Evolutionary conservation across 2,888 invertebrate genomes (phyloP).

Genomic region (Schrankia costaestrigalis): DNA sequence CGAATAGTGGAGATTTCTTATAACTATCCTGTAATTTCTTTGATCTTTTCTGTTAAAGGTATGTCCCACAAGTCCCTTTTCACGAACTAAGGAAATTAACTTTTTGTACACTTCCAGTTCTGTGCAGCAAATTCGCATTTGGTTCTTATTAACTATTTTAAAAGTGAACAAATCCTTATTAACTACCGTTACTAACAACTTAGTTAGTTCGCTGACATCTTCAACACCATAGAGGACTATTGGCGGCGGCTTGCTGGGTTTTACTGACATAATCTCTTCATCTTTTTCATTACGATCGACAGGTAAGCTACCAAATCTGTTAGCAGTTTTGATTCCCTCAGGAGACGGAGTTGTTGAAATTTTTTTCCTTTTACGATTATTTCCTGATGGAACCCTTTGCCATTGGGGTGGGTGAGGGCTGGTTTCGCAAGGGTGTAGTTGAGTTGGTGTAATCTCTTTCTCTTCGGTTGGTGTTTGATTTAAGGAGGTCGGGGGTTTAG

Average conservation of each 20-base stretch:
- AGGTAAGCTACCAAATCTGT: neutral
- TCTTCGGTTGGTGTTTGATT: no score
- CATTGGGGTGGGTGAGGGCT: neutral
- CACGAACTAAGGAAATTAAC: neutral
- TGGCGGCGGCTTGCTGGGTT: neutral
- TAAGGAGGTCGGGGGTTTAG: neutral
- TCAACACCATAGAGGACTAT: neutral
- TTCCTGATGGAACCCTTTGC: neutral
- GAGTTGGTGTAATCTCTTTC: no score
- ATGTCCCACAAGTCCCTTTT: slow-evolving; percentile 9
- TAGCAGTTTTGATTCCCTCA: neutral
- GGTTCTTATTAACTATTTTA: neutral
- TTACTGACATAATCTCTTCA: no score
- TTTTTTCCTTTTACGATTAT: neutral
- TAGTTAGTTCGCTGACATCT: neutral
- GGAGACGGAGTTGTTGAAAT: neutral
- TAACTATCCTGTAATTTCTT: slow-evolving; percentile 4
- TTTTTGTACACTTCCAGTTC: neutral
- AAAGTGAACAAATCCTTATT: neutral
- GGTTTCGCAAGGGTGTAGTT: no score
- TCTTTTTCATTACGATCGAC: neutral
- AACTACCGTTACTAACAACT: neutral
- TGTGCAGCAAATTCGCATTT: neutral
- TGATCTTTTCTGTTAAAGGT: slow-evolving; percentile 10
- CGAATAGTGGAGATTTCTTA: slow-evolving; percentile 11